Evolutionary conservation across 2,888 invertebrate genomes (phyloP), one percentile per base, ranked within the genome.

Genomic region (Lasiommata megera): DNA sequence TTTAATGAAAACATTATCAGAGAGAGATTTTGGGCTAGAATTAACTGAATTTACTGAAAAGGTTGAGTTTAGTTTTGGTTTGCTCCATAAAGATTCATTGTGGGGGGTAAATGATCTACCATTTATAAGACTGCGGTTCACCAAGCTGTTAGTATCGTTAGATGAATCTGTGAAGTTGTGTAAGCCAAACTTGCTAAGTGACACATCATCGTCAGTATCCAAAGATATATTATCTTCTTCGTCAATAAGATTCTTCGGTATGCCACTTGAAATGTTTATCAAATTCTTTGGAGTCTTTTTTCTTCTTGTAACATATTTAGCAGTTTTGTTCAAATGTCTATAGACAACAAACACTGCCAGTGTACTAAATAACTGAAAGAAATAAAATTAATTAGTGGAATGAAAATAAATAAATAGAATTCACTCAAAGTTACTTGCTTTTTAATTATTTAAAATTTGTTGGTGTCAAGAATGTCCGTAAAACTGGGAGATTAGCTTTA

Each of bases 121-220:
- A 56, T 75, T 87, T 14, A 76, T 70, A 57, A 83, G 66, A 61
- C 75, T 84, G 40, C 72, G 69, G 63, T 78, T 87, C 11, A 80
- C 57, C 1, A 74, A 73, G 58, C 73, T 79, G 0, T 69, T 51
- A 40, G 79, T 83, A 54, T 86, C 88, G 64, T 78, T 82, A 3
- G 88, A 88, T 3, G 88, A 88, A 55, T 84, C 84, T 0, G 88
- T 79, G 43, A 82, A 77, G 63, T 82, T 85, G 61, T 86, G 82
- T 58, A 90, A 64, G 28, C 90, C 89, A 65, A 84, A 89, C 74
- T 88, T 88, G 67, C 84, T 81, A 0, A 90, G 67, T 28, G 89
- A 89, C 9, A 90, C 88, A 68, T 90, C 89, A 65, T 89, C 88
- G 65, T 88, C 89, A 1, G 88, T 86, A 52, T 90, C 90, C 52